These are phyloP conservation scores for Corythaixoides concolor DNA, from an alignment of 2,113 vertebrate species.

Conservation along the genomic window DNA sequence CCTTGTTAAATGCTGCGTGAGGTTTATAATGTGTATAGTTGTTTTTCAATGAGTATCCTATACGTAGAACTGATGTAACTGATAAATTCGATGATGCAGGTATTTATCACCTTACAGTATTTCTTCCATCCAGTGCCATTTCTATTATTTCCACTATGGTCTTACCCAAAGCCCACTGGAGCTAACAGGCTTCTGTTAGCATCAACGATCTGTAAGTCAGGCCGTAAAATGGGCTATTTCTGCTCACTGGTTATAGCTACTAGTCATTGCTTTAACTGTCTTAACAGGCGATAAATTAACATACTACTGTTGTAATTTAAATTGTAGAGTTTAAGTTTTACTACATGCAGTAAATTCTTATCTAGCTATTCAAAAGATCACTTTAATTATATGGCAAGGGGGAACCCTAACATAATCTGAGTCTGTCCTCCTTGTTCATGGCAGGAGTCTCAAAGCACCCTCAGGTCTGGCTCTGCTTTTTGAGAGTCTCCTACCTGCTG, in stretches of 20 bases:
- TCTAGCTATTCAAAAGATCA: neutral
- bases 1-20: neutral
- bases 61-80: neutral
- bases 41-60: neutral
- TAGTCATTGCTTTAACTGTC: neutral
- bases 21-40: neutral
- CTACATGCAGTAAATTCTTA: neutral
- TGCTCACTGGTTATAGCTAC: neutral
- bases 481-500: neutral
- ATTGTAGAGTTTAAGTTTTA: neutral
- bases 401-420: neutral
- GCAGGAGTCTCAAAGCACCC: neutral
- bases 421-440: neutral
- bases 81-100: neutral
- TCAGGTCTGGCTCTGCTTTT: neutral
- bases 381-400: neutral
- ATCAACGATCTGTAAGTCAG: neutral
- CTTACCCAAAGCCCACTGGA: neutral
- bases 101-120: neutral
- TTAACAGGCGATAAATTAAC: slow-evolving; percentile 30
- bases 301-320: neutral
- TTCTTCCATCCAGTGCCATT: neutral
- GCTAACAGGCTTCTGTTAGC: neutral
- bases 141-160: neutral
- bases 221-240: neutral